Evolutionary conservation across 2,797 vertebrate species (phyloP).

Genomic region (Lagodon rhomboides): DNA sequence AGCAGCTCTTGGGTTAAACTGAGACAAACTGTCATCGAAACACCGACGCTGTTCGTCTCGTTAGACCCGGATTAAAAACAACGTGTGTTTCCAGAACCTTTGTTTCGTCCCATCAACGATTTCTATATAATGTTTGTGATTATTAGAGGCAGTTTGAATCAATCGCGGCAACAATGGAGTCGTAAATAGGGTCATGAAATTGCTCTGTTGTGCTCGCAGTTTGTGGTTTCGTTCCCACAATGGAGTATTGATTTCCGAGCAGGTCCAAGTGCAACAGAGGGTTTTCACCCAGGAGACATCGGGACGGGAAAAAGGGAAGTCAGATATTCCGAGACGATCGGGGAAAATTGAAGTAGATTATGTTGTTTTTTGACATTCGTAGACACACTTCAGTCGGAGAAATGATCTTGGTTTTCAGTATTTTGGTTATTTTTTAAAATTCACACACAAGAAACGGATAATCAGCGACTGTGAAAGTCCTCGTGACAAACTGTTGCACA

Average conservation of each 20-base stretch:
- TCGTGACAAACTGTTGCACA: background rate
- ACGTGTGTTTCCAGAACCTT: background rate
- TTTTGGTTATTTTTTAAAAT: background rate
- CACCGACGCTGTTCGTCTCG: background rate
- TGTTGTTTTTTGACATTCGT: background rate
- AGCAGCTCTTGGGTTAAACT: background rate
- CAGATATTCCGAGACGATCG: slow-evolving; percentile 9
- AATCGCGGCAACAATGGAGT: slow-evolving; percentile 11
- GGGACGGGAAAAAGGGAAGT: slow-evolving; percentile 19
- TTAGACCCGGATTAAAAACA: background rate
- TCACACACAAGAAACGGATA: background rate
- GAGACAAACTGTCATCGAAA: background rate
- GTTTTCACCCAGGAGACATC: slow-evolving; percentile 31
- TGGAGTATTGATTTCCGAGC: slow-evolving; percentile 53
- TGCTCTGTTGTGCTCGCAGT: slow-evolving; percentile 41
- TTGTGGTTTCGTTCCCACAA: slow-evolving; percentile 45
- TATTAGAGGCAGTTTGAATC: slow-evolving; percentile 21
- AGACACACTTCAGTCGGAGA: background rate
- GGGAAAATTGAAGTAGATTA: background rate
- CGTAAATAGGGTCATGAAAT: slow-evolving; percentile 37
- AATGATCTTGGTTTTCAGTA: background rate
- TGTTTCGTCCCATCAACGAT: background rate
- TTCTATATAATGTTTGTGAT: slow-evolving; percentile 19
- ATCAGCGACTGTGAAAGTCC: background rate
- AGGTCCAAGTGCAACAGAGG: slow-evolving; percentile 18